Percentiles rank a stretch among this genome's conserved stretches.
Conservation (phyloP, 1,140 invertebrate genomes). For the Macrobrachium nipponense region DNA sequence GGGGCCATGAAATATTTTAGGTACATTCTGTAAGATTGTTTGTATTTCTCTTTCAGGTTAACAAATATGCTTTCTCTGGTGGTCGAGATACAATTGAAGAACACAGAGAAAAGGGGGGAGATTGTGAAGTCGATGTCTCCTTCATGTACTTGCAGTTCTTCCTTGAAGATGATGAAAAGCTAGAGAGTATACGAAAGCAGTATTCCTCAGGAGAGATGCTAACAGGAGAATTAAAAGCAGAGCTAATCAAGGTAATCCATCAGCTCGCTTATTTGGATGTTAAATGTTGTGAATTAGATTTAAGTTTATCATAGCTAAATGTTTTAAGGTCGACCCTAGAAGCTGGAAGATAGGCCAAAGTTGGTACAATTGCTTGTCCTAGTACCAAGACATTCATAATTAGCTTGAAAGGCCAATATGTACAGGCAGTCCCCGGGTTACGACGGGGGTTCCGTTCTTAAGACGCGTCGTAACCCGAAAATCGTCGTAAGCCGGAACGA, state of each 20-base stretch:
- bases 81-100: conserved; percentile 94
- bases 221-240: conserved; percentile 94
- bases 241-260: conserved; percentile 78
- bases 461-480: too few relatives aligned
- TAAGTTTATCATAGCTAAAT: not conserved
- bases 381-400: too few relatives aligned
- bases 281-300: not conserved
- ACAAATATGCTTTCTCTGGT: conserved; percentile 99
- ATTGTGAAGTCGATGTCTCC: conserved; percentile 95
- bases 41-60: conserved; percentile 71
- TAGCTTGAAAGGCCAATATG: too few relatives aligned
- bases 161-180: conserved; percentile 90
- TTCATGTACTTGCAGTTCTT: conserved; percentile 98
- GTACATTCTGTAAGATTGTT: not conserved
- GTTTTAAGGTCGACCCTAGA: not conserved
- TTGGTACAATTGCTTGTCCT: too few relatives aligned
- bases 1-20: too few relatives aligned
- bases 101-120: conserved; percentile 89
- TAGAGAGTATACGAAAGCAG: conserved; percentile 85
- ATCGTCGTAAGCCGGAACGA: too few relatives aligned
- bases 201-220: conserved; percentile 92
- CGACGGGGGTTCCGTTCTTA: too few relatives aligned
- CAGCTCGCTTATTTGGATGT: not conserved
- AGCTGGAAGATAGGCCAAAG: too few relatives aligned
- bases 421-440: too few relatives aligned